Evolutionary conservation across 2,888 invertebrate genomes (phyloP).

Genomic region (Chloromyia formosa): DNA sequence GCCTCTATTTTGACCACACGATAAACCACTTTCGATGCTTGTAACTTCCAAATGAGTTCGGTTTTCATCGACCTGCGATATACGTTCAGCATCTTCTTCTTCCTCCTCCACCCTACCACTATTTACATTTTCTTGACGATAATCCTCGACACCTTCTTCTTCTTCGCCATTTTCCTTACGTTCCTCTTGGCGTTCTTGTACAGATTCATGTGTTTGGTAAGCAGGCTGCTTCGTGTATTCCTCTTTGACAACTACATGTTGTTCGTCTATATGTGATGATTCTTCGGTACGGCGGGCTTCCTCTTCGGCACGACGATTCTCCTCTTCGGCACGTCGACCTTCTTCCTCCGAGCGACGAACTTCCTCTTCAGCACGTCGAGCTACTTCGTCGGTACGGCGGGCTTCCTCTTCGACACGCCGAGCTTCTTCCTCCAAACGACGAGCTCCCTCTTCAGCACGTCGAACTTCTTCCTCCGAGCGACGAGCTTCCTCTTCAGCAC

Average conservation of each 20-base stretch:
- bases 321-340: neutral
- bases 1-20: slow-evolving; percentile 63
- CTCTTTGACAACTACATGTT: neutral
- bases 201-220: too few species aligned
- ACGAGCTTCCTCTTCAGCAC: neutral
- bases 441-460: slow-evolving; percentile 3
- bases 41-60: slow-evolving; percentile 28
- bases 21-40: neutral
- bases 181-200: slow-evolving; percentile 20
- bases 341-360: neutral
- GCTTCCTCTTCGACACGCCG: neutral
- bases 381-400: too few species aligned
- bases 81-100: slow-evolving; percentile 27
- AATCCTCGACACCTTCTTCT: slow-evolving; percentile 53
- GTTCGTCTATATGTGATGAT: neutral
- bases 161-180: slow-evolving; percentile 40
- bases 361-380: slow-evolving; percentile 18
- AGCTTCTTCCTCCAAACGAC: slow-evolving; percentile 17
- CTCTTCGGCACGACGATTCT: too few species aligned
- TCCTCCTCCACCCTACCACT: slow-evolving; percentile 23
- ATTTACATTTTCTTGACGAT: slow-evolving; percentile 51
- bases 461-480: neutral
- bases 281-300: neutral
- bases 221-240: too few species aligned
- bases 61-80: slow-evolving; percentile 53